Evolutionary conservation across 2,888 invertebrate genomes (phyloP), one percentile per base, ranked within the genome.

Genomic region (Noctua janthe): DNA sequence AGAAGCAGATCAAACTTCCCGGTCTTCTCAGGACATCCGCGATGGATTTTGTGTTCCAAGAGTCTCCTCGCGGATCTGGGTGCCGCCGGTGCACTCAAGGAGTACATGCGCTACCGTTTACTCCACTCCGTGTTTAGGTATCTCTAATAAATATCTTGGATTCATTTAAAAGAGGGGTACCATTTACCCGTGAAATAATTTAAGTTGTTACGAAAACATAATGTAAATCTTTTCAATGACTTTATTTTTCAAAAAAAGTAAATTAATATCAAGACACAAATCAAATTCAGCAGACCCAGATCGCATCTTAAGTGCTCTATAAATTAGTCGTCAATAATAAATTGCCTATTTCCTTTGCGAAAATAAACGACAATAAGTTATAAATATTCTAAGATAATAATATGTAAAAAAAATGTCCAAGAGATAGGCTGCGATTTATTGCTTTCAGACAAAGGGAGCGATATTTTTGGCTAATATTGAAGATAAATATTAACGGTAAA

Each of bases 401-500:
- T 74, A 78, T 78, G 73, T 51, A 80, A 70, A 82, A 86, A 43
- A 81, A 84, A 77, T 72, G 64, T 67, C 64, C 54, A 76, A 73
- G 54, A 80, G 86, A 81, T 86, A 84, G 84, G 13, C 67, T 74
- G 64, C 47, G 56, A 84, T 88, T 88, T 81, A 88, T 86, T 81
- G 76, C 73, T 74, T 69, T 75, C 74, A 79, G 86, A 78, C 76
- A 77, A 71, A 62, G 59, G 43, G 43, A 67, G 62, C 66, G 47
- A 84, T 86, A 84, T 81, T 80, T 85, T 85, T 77, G 74, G 62
- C 73, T 51, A 56, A 78, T 82, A 76, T 71, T 69, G 20, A 71
- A 76, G 83, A 82, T 85, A 81, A 87, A 87, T 79, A 81, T 83
- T 56, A 64, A 76, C 62, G 39, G 70, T 78, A 76, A 78, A 62